Base-by-base conservation (phyloP, 2,888 invertebrate genomes). In the Halictus ligatus region DNA sequence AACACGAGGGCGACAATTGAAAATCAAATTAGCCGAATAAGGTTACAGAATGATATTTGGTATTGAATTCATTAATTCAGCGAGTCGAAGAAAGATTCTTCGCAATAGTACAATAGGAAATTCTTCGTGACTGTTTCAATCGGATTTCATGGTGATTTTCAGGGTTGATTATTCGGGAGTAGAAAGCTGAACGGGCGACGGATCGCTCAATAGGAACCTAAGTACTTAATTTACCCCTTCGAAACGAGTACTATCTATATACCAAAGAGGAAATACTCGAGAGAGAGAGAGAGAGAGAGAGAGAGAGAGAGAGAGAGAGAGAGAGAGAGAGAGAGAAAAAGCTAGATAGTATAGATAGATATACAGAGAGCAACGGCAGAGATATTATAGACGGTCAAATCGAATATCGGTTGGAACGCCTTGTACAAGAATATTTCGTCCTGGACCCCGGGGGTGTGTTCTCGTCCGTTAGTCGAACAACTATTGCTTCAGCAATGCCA, bases 401-500 rank as follows among this genome's bases (percentile, higher is more conserved):
- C 54, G 54, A 54, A 54, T 21, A 18, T 50, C 50, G 46, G 50
- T 29, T 35, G 73, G 50, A 35, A 35, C 73, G 48, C 48, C 35
- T 25, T 74, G 48, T 48, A 48, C 48, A 74, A 74, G 50, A 43
- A 13, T 15, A 13, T 54, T 71, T 43, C 46, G 60, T 75, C 71
- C 48, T 58, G 71, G 40, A 67, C 46, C 43, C 73, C 72, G 29
- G 46, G 21, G 69, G 46, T 76, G 67, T 35, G 73, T 69, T 77
- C 54, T 40, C 71, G 21, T 58, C 48, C 43, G 40, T 40, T 54
- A 43, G 18, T 60, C 50, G 50, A 50, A 64, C 79, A 79, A 46
- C 35, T n/a, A 76, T 48, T 67, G 82, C 75, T 78, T 80, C 60
- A 83, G 83, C 83, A 83, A 76, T 35, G 83, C 82, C 67, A 69